Evolutionary conservation across 1,140 invertebrate genomes (phyloP).

Genomic region (Psilanteris sp.): DNA sequence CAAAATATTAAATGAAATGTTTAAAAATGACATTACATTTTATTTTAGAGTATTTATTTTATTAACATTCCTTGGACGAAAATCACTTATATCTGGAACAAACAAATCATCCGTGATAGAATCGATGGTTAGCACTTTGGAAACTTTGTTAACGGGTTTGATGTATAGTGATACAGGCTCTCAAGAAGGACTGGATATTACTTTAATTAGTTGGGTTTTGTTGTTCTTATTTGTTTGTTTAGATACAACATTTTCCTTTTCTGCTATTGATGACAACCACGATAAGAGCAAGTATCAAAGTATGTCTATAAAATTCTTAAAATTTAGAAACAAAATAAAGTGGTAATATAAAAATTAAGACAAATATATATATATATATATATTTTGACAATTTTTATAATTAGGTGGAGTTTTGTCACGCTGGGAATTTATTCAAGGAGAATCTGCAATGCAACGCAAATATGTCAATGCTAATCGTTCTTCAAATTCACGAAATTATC

Average conservation of each 20-base stretch:
- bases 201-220: constrained; percentile 88
- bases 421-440: constrained; percentile 91
- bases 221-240: constrained; percentile 88
- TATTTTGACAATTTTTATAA: background rate
- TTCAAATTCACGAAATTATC: constrained; percentile 80
- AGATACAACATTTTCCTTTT: constrained; percentile 79
- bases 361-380: too few relatives aligned
- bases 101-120: constrained; percentile 84
- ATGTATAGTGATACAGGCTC: constrained; percentile 69
- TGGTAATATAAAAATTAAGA: too few relatives aligned
- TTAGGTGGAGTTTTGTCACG: constrained; percentile 80
- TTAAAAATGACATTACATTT: too few relatives aligned
- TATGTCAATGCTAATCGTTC: constrained; percentile 77
- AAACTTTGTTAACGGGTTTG: constrained; percentile 81
- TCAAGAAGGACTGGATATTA: constrained; percentile 72
- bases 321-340: too few relatives aligned
- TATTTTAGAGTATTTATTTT: constrained; percentile 89
- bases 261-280: constrained; percentile 66
- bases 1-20: too few relatives aligned
- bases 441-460: constrained; percentile 83
- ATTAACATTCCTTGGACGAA: constrained; percentile 91
- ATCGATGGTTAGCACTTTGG: constrained; percentile 82
- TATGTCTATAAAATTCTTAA: too few relatives aligned
- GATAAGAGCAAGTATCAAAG: constrained; percentile 77
- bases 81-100: constrained; percentile 84